phyloP scores from a whole-genome alignment of 2,113 vertebrate genomes.

The Chroicocephalus ridibundus region DNA sequence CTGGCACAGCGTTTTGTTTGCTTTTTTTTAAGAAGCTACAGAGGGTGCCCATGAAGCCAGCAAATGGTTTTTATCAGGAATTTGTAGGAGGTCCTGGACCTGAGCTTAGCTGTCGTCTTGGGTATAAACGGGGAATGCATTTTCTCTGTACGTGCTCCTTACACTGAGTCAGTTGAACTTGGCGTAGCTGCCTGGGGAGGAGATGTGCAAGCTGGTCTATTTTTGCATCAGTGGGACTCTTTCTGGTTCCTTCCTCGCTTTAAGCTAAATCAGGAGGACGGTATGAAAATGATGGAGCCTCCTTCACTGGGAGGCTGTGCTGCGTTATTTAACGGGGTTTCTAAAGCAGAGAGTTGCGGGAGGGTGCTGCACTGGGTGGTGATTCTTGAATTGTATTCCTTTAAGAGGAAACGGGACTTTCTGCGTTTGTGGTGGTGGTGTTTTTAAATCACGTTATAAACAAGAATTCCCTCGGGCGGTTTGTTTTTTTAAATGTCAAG shows the following conservation, averaged over 20 bases:
- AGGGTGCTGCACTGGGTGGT: neutral
- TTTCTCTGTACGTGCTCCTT: fast-evolving
- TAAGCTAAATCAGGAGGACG: no score
- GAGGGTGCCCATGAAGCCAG: neutral
- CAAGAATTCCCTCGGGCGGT: neutral
- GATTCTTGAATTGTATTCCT: neutral
- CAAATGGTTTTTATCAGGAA: neutral
- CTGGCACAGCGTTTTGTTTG: neutral
- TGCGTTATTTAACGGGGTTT: neutral
- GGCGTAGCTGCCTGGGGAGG: no score
- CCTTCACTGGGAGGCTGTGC: neutral
- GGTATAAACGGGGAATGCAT: no score
- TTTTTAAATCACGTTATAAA: neutral
- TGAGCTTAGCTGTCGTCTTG: neutral
- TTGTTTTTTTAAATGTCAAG: neutral
- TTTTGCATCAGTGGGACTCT: neutral
- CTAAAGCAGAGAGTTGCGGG: neutral
- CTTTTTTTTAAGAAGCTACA: neutral
- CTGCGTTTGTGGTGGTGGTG: neutral
- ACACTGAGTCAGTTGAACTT: fast-evolving
- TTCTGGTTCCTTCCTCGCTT: neutral
- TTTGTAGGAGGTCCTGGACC: fast-evolving
- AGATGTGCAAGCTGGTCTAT: fast-evolving
- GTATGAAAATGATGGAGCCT: neutral
- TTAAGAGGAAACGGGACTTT: neutral